Conservation (phyloP, 2,888 invertebrate species). For the Calliopum simillimum region DNA sequence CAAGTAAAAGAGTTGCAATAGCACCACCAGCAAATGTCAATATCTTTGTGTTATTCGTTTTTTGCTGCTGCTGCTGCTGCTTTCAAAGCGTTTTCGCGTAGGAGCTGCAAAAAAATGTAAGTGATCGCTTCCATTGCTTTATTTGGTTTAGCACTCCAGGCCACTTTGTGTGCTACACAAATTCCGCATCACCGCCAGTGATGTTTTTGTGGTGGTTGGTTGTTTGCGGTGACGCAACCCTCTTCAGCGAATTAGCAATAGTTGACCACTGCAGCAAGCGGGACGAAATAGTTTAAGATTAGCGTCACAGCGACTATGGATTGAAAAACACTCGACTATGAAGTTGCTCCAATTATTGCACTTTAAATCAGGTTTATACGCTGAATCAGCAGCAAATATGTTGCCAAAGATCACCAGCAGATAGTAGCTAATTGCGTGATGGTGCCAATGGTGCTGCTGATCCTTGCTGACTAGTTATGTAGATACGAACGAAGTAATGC, state of each 20-base stretch:
- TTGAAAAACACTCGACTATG: background rate
- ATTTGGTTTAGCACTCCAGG: slow-evolving; percentile 7
- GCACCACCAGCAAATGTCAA: slow-evolving; percentile 9
- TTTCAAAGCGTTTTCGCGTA: slow-evolving; percentile 32
- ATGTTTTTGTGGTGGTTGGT: too few species aligned
- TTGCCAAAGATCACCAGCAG: slow-evolving; percentile 22
- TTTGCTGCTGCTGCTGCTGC: too few species aligned
- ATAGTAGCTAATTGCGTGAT: slow-evolving; percentile 30
- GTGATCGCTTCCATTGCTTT: slow-evolving; percentile 21
- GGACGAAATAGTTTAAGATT: too few species aligned
- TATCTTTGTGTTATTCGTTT: slow-evolving; percentile 26
- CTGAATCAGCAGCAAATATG: slow-evolving; percentile 4
- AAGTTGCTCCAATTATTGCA: slow-evolving; percentile 32
- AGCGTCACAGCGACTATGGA: too few species aligned
- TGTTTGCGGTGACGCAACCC: slow-evolving; percentile 24
- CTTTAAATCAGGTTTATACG: slow-evolving; percentile 26
- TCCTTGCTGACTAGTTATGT: slow-evolving; percentile 7
- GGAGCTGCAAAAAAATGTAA: slow-evolving; percentile 32
- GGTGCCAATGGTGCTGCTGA: slow-evolving; percentile 17
- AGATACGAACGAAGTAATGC: background rate
- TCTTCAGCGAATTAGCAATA: background rate
- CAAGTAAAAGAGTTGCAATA: slow-evolving; percentile 1
- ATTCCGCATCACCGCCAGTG: too few species aligned
- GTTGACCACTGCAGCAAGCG: slow-evolving; percentile 4
- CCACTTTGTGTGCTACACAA: background rate